Base-by-base conservation (phyloP, 2,888 invertebrate genomes). In the Diploptera punctata region DNA sequence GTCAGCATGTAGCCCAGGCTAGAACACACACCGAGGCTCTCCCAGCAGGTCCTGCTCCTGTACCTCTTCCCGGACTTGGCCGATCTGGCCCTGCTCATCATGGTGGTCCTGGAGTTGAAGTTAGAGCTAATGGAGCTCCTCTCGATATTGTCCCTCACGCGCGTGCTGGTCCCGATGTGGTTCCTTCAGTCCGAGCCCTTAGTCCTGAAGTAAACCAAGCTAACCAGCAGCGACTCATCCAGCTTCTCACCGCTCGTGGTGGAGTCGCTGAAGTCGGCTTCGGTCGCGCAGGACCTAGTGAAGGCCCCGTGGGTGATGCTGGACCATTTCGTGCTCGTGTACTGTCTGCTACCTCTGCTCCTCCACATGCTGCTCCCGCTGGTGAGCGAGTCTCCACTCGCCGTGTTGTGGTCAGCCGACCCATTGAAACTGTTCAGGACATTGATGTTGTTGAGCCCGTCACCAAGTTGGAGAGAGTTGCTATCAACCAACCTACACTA, bases 331-430 rank as follows among this genome's bases (percentile, higher is more conserved):
- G 86, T 24, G 87, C 86, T 57, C 85, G 87, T 62, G 87, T 89
- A 7, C 81, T 88, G 68, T 86, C 88, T 21, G 87, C 87, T 49
- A 87, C 87, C 7, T 84, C 87, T 13, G 85, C 88, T 5, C 86
- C 87, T 21, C 83, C 82, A 2, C 82, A 85, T 77, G 82, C 83
- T 0, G 82, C 84, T 24, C 83, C 87, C 65, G 81, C 84, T 60
- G 86, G 85, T 67, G 88, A 88, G 80, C 86, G 85, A 70, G 85
- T 87, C 67, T 87, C 87, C 75, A 88, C 88, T 43, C 83, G 88
- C 43, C 85, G 88, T 74, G 86, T 88, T 74, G 88, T 88, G n/a
- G 85, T 89, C 52, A 87, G 86, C 76, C 84, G 87, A 73, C 88
- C 88, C 18, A 86, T 88, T 75, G 87, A 88, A 80, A 89, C 88